These are phyloP conservation scores for Momotus momota DNA, from an alignment of 2,797 vertebrate genomes.

Conservation along the genomic window DNA sequence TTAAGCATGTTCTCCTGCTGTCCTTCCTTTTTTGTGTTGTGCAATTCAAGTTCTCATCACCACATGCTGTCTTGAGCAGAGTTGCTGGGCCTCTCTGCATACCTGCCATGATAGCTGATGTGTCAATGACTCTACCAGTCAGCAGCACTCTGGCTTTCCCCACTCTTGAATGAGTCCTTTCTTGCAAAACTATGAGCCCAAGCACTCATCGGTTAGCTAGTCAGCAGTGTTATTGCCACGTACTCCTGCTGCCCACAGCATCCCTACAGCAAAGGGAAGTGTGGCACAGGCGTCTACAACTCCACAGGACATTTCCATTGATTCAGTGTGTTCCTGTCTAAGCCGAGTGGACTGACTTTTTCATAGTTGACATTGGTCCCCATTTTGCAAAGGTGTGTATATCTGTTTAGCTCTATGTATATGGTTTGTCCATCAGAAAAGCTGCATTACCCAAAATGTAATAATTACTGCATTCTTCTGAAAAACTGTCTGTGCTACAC, in stretches of 20 bases:
- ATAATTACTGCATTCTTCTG: not conserved
- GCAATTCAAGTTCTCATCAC: not conserved
- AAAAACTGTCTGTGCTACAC: not conserved
- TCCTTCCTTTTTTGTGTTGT: not conserved
- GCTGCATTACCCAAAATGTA: not conserved
- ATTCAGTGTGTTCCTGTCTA: not conserved
- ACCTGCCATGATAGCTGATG: not conserved
- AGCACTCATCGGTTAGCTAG: not conserved
- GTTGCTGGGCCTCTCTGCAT: not conserved
- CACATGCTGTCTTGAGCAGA: not conserved
- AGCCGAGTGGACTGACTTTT: not conserved
- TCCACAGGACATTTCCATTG: not conserved
- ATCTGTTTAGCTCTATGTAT: not conserved
- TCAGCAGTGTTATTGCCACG: not conserved
- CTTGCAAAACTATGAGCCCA: not conserved
- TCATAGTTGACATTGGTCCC: not conserved
- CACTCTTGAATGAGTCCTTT: fast-evolving
- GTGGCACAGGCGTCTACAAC: not conserved
- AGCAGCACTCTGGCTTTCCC: not conserved
- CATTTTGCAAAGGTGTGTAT: not conserved
- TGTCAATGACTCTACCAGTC: not conserved
- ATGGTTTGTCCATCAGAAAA: not conserved
- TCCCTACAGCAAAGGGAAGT: not conserved
- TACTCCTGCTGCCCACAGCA: not conserved
- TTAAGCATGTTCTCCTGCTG: not conserved